Evolutionary conservation across 1,140 invertebrate species (phyloP).

Genomic region (Bombus confusus): DNA sequence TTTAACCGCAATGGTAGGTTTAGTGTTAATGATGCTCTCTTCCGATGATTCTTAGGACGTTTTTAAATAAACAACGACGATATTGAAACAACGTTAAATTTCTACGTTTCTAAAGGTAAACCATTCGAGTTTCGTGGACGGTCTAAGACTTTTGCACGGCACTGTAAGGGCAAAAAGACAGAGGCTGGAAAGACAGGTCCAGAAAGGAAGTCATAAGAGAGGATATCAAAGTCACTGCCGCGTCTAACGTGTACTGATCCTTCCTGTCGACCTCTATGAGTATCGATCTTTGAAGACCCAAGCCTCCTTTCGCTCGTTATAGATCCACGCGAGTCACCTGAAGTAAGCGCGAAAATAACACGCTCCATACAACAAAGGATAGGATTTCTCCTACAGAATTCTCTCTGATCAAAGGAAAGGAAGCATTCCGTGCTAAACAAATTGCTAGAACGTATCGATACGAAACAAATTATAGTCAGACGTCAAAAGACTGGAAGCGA

Average conservation of each 20-base stretch:
- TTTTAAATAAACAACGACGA: not conserved
- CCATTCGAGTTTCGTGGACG: not conserved
- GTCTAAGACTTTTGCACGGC: not conserved
- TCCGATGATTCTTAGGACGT: too few relatives aligned
- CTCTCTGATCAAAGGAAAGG: not conserved
- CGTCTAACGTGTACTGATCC: constrained; percentile 43
- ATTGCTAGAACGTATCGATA: not conserved
- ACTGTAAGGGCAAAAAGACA: not conserved
- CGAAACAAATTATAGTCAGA: not conserved
- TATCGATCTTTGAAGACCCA: constrained; percentile 46
- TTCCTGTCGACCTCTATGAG: constrained; percentile 49
- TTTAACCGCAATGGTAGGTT: too few relatives aligned
- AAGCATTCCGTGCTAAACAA: not conserved
- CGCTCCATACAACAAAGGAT: too few relatives aligned
- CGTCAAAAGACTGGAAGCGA: not conserved
- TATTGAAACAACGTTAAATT: not conserved
- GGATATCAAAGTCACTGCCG: constrained; percentile 54
- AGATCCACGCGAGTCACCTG: not conserved
- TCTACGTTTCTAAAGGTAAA: not conserved
- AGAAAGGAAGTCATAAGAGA: constrained; percentile 3
- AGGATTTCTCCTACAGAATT: not conserved
- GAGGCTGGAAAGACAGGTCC: too few relatives aligned
- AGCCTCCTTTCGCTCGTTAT: not conserved
- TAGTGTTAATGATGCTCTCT: too few relatives aligned
- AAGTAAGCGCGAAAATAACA: constrained; percentile 4